phyloP scores from a whole-genome alignment of 2,113 vertebrate genomes.

The Lamprotornis superbus region DNA sequence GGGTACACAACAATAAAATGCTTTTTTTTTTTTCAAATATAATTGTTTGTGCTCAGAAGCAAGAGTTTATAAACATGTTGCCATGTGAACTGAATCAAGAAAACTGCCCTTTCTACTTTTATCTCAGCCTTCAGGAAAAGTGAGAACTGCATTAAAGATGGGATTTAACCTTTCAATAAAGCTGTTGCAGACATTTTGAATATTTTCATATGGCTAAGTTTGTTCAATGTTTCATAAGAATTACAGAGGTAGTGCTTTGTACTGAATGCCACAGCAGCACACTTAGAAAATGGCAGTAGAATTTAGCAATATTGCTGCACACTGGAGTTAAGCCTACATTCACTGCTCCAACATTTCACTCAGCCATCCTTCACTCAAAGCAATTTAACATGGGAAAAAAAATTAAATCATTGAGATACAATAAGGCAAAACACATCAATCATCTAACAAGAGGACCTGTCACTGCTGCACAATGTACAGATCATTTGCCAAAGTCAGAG shows the following conservation, averaged over 20 bases:
- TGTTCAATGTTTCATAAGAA: neutral
- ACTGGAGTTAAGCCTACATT: neutral
- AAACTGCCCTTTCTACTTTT: conserved; percentile 20
- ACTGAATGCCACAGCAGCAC: neutral
- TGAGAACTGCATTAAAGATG: neutral
- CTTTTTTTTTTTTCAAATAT: neutral
- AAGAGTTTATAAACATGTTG: neutral
- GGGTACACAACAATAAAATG: neutral
- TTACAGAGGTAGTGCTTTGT: neutral
- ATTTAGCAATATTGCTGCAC: neutral
- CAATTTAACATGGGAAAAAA: neutral
- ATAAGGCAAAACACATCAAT: neutral
- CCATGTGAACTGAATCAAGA: conserved; percentile 1
- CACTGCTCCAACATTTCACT: neutral
- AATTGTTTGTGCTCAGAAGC: neutral
- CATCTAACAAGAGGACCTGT: neutral
- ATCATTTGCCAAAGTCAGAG: neutral
- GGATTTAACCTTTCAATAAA: neutral
- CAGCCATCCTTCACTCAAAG: neutral
- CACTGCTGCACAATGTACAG: neutral
- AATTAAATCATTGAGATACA: neutral
- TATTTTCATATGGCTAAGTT: neutral
- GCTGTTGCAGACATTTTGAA: neutral
- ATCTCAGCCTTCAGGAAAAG: conserved; percentile 5
- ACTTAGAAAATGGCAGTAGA: neutral